Base-by-base conservation (phyloP, 2,797 vertebrate genomes). In the Saxicola maurus region DNA sequence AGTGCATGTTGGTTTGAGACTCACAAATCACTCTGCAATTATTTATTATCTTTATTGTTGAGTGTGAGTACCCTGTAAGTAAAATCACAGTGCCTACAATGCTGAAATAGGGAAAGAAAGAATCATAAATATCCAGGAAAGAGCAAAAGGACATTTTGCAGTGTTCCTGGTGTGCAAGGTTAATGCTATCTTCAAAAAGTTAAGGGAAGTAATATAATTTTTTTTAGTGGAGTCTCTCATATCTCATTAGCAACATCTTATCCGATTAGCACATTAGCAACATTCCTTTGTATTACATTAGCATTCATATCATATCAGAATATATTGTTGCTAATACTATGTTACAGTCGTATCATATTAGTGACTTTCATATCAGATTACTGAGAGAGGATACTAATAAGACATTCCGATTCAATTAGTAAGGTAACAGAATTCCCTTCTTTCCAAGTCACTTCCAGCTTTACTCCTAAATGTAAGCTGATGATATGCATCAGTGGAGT, bases 311-410 rank as follows among this genome's bases (percentile, higher is more conserved):
- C 84, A 69, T 96, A 97, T 94, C 94, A 96, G 92, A 96, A 97
- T 96, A 94, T 96, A 97, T 93, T 97, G 91, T 93, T 96, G 94
- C 87, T 96, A 97, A 96, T 96, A 95, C 87, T 95, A 90, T 92
- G 91, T 96, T 97, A 93, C 94, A 94, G 95, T 96, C 87, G 33
- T 96, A 96, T 96, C 28, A 6, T 88, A 97, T 97, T 97, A 97
- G 96, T 95, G 90, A 96, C 92, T 97, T 96, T 97, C 97, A 95
- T 97, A 96, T 96, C 96, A 97, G 93, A 96, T 97, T 97, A 97
- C 93, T 83, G 86, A 86, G 92, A 96, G 68, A 94, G 55, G 91
- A 92, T 93, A 95, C 95, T 97, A 97, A 97, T 96, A 96, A 96
- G 95, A 93, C 92, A 95, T 97, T 97, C 90, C 71, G 13, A 95